These are phyloP conservation scores for Oscheius onirici DNA, from an alignment of 2,888 invertebrate genomes.

Conservation along the genomic window DNA sequence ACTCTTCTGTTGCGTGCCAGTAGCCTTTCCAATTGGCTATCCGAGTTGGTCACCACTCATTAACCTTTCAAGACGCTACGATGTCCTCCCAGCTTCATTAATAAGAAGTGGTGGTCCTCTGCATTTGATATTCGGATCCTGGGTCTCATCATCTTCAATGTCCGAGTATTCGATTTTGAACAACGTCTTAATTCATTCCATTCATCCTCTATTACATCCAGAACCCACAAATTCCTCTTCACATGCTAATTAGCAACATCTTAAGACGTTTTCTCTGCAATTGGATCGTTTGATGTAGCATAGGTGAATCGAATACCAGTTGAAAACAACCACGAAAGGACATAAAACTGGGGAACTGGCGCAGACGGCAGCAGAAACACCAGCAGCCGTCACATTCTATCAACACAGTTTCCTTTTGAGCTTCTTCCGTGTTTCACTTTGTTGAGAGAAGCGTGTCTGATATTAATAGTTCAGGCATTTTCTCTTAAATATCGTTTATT, in stretches of 20 bases:
- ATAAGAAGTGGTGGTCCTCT: slow-evolving; percentile 23
- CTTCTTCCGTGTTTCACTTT: too few species aligned
- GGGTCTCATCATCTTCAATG: neutral
- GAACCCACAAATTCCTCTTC: slow-evolving; percentile 1
- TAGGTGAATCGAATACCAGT: slow-evolving; percentile 23
- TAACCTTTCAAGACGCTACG: slow-evolving; percentile 32
- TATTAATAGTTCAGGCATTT: too few species aligned
- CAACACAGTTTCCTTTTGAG: neutral
- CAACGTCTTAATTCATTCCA: slow-evolving; percentile 12
- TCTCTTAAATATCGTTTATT: too few species aligned
- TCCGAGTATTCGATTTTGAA: neutral
- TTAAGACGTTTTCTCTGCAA: neutral
- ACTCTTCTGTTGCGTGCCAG: neutral
- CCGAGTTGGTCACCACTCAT: slow-evolving; percentile 22
- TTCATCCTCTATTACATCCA: slow-evolving; percentile 13
- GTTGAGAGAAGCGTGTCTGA: too few species aligned
- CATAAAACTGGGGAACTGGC: slow-evolving; percentile 21
- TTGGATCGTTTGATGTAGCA: neutral
- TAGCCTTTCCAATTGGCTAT: neutral
- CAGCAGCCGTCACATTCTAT: slow-evolving; percentile 13
- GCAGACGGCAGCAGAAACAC: neutral
- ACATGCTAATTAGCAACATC: slow-evolving; percentile 10
- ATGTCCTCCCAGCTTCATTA: slow-evolving; percentile 9
- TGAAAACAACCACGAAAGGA: slow-evolving; percentile 29
- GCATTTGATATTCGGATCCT: neutral